These are phyloP conservation scores for Manis crassicaudata DNA, from an alignment of 2,797 vertebrate genomes.

Conservation along the genomic window DNA sequence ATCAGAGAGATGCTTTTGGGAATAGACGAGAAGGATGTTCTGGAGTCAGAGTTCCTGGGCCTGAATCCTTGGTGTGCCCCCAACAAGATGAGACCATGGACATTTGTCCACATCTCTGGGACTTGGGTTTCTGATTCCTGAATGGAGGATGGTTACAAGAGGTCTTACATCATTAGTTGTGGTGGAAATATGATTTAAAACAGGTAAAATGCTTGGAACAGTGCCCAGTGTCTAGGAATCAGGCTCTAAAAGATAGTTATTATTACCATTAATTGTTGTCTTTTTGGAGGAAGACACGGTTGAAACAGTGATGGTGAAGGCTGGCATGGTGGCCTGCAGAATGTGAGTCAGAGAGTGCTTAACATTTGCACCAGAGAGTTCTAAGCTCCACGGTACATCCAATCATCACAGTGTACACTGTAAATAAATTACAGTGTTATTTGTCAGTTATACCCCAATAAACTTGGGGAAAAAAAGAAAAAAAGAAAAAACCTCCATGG, in stretches of 20 bases:
- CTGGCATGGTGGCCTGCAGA: neutral
- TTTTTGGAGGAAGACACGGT: neutral
- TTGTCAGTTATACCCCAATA: neutral
- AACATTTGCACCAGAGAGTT: neutral
- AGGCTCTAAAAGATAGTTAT: neutral
- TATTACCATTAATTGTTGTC: neutral
- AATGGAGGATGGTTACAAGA: neutral
- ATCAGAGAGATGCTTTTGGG: neutral
- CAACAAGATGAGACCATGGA: neutral
- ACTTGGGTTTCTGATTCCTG: neutral
- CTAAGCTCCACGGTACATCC: neutral
- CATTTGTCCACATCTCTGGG: neutral
- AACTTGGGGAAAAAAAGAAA: neutral
- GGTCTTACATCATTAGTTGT: neutral
- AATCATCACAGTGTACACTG: neutral
- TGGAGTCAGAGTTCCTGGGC: neutral
- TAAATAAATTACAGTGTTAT: neutral
- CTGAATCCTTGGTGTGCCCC: neutral
- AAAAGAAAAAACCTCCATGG: neutral
- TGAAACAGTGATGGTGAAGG: neutral
- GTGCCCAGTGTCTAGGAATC: neutral
- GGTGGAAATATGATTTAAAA: slow-evolving; percentile 31
- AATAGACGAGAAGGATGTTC: neutral
- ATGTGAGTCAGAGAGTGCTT: neutral
- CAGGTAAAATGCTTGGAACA: neutral